phyloP scores from a whole-genome alignment of 2,888 invertebrate genomes.

The Amphipoea lucens region DNA sequence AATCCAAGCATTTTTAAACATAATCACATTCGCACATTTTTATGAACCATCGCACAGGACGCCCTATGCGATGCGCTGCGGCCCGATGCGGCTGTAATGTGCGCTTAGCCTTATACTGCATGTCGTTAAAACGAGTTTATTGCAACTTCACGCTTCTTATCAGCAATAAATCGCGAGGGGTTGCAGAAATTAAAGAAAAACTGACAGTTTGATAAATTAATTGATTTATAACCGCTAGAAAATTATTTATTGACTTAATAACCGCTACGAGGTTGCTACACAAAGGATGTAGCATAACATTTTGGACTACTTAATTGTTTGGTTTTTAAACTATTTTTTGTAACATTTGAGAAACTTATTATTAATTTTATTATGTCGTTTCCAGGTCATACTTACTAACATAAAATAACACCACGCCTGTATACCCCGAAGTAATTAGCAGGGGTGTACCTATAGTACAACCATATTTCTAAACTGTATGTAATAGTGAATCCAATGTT shows the following conservation, averaged over 20 bases:
- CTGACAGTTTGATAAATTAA: conserved; percentile 20
- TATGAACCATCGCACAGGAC: background rate
- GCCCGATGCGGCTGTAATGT: background rate
- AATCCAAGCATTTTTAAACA: too few species aligned
- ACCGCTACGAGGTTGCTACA: conserved; percentile 20
- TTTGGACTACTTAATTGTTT: background rate
- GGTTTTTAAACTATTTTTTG: background rate
- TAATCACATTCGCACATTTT: background rate
- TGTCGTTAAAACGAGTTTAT: conserved; percentile 41
- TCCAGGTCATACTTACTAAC: background rate
- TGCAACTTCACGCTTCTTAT: conserved; percentile 45
- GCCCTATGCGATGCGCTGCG: background rate
- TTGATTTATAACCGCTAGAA: conserved; percentile 14
- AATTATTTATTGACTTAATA: conserved; percentile 12
- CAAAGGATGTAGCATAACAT: background rate
- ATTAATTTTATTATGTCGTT: background rate
- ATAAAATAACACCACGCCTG: background rate
- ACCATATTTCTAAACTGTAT: background rate
- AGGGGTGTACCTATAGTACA: background rate
- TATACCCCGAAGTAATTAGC: too few species aligned
- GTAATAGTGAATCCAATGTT: background rate
- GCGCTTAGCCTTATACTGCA: conserved; percentile 1
- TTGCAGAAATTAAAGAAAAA: conserved; percentile 32
- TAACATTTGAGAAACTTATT: background rate
- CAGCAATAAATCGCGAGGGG: conserved; percentile 24